Conservation (phyloP, 2,888 invertebrate genomes). For the Euproctis similis region DNA sequence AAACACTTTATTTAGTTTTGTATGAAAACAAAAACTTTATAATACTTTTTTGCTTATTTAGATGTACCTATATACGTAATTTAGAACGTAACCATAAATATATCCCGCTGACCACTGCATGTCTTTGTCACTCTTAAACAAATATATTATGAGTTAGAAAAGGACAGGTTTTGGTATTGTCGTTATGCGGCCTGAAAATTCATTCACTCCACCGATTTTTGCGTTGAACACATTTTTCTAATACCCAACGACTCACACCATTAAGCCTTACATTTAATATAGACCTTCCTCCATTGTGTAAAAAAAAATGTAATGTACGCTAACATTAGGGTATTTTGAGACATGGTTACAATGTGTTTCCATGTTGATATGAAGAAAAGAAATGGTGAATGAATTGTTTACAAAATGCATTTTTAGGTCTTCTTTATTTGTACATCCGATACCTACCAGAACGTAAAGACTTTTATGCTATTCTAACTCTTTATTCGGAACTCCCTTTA, state of each 20-base stretch:
- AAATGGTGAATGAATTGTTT: no score
- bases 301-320: constrained; percentile 14
- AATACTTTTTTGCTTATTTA: no score
- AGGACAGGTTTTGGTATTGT: constrained; percentile 8
- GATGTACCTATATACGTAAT: no score
- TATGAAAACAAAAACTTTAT: no score
- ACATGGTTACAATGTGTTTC: constrained; percentile 21
- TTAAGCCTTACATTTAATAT: constrained; percentile 41
- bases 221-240: constrained; percentile 38
- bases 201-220: constrained; percentile 28
- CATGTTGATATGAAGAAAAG: constrained; percentile 15
- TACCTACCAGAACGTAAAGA: no score
- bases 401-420: no score
- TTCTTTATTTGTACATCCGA: no score
- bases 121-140: neutral
- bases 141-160: constrained; percentile 9
- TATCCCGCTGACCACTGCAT: no score
- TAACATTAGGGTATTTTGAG: constrained; percentile 17
- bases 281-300: constrained; percentile 25
- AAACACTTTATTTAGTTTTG: no score
- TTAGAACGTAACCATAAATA: no score
- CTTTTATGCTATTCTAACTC: no score
- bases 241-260: constrained; percentile 33
- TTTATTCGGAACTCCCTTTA: no score
- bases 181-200: constrained; percentile 21